These are phyloP conservation scores for Rana temporaria DNA, from an alignment of 2,113 vertebrate genomes.

Conservation along the genomic window DNA sequence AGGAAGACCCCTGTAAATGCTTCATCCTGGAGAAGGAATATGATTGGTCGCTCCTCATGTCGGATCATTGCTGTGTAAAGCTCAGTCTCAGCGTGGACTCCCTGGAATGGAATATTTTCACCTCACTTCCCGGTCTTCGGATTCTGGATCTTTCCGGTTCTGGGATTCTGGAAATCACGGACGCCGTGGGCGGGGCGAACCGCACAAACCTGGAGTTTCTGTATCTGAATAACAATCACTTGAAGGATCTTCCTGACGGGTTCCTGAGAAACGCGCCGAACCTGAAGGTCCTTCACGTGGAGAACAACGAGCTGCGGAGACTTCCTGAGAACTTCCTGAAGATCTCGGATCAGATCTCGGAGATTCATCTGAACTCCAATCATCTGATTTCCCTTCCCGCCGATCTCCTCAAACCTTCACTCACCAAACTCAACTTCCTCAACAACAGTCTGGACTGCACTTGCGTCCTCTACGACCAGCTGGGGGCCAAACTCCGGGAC, in stretches of 20 bases:
- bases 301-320: constrained; percentile 74
- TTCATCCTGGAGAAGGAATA: constrained; percentile 66
- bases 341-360: constrained; percentile 70
- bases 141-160: constrained; percentile 82
- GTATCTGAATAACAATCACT: constrained; percentile 76
- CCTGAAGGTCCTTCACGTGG: constrained; percentile 77
- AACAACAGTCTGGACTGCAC: constrained; percentile 84
- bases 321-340: constrained; percentile 78
- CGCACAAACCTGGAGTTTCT: constrained; percentile 69
- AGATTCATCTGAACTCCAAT: constrained; percentile 77
- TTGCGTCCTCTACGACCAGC: constrained; percentile 72
- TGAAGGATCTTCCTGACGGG: constrained; percentile 71
- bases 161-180: constrained; percentile 70
- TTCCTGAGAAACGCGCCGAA: constrained; percentile 75
- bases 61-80: constrained; percentile 81
- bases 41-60: constrained; percentile 54
- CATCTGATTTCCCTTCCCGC: constrained; percentile 70
- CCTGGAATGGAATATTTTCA: constrained; percentile 76
- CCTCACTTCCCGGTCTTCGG: constrained; percentile 64
- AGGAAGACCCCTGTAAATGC: constrained; percentile 71
- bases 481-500: constrained; percentile 61
- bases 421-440: constrained; percentile 74
- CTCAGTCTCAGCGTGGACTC: constrained; percentile 76
- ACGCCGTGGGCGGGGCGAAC: background rate
- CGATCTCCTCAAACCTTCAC: constrained; percentile 68